Percentiles rank a stretch among this genome's conserved stretches.
These are phyloP conservation scores for Tachyglossus aculeatus DNA, from an alignment of 2,797 vertebrate species.

Conservation along the genomic window DNA sequence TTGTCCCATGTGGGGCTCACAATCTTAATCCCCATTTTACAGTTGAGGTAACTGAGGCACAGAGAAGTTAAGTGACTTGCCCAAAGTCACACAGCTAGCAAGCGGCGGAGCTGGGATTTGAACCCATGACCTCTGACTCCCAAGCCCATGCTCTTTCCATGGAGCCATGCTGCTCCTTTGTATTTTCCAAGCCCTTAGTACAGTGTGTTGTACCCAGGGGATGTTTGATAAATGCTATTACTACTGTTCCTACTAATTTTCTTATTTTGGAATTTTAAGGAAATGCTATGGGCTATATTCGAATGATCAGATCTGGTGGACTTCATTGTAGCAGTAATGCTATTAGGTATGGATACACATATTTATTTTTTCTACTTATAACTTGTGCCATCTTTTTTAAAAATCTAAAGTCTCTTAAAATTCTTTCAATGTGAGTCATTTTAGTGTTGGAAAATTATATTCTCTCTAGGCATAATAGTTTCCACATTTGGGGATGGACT, in stretches of 20 bases:
- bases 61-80: no score
- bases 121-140: no score
- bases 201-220: no score
- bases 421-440: not conserved
- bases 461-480: not conserved
- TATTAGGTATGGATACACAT: conserved; percentile 83
- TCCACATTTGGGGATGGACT: not conserved
- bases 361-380: conserved; percentile 16
- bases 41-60: no score
- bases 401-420: not conserved
- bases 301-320: conserved; percentile 98
- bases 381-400: not conserved
- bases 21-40: no score
- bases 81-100: no score
- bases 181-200: no score
- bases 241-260: conserved; percentile 9
- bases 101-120: no score
- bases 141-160: no score
- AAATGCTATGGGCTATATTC: conserved; percentile 97
- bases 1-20: no score
- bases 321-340: conserved; percentile 98
- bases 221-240: no score
- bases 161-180: no score
- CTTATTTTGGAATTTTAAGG: conserved; percentile 74
- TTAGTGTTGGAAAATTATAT: not conserved